Percentiles rank a stretch among this genome's conserved stretches.
Conservation (phyloP, 2,888 invertebrate species). For the Volucella bombylans region DNA sequence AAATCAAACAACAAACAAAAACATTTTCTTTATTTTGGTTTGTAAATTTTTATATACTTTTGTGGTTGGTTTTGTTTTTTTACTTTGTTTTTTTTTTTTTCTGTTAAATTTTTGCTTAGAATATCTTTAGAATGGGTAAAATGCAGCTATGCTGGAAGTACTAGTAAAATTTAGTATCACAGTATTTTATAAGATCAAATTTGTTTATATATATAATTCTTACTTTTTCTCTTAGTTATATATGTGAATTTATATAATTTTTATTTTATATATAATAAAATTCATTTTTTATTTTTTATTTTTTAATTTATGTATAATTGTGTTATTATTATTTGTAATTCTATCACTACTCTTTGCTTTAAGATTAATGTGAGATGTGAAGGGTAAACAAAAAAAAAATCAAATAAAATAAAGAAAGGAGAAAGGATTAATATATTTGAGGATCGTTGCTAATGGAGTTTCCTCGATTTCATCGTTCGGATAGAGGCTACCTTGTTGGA, state of each 20-base stretch:
- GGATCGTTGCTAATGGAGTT: too few relatives aligned
- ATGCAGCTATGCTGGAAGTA: slow-evolving; percentile 83
- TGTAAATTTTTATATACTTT: slow-evolving; percentile 25
- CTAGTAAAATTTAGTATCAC: slow-evolving; percentile 83
- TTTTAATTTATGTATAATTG: slow-evolving; percentile 15
- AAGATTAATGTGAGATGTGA: slow-evolving; percentile 44
- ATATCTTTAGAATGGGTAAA: slow-evolving; percentile 83
- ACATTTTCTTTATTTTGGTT: slow-evolving; percentile 29
- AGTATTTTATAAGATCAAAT: slow-evolving; percentile 83
- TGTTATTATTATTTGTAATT: slow-evolving; percentile 53
- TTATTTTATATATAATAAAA: slow-evolving; percentile 67
- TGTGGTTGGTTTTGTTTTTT: slow-evolving; percentile 22
- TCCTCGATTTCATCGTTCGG: too few relatives aligned
- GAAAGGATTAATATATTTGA: neutral
- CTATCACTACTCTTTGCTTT: slow-evolving; percentile 63
- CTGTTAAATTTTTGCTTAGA: slow-evolving; percentile 76
- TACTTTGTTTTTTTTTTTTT: slow-evolving; percentile 21
- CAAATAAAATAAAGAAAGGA: neutral
- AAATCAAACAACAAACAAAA: slow-evolving; percentile 69
- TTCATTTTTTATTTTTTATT: slow-evolving; percentile 62
- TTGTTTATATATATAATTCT: slow-evolving; percentile 71
- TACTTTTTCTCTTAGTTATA: too few relatives aligned
- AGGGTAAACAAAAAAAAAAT: slow-evolving; percentile 27
- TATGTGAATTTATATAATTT: slow-evolving; percentile 45
- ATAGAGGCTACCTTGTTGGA: too few relatives aligned